These are phyloP conservation scores for Apogon talboti DNA, from an alignment of 2,797 vertebrate species.

Conservation along the genomic window DNA sequence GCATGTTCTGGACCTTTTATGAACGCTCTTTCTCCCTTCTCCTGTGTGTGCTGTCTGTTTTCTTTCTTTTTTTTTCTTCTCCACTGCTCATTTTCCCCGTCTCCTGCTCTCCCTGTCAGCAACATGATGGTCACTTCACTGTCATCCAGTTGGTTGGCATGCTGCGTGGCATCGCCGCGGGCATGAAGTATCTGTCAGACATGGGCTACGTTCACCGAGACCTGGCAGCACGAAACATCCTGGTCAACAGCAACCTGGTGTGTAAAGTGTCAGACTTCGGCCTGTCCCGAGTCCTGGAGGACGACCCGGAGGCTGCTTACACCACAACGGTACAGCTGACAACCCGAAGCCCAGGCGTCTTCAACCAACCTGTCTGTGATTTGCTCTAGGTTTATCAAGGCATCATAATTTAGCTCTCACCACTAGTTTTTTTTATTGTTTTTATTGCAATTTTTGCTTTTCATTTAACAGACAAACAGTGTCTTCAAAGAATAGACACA, in stretches of 20 bases:
- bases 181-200: slow-evolving; percentile 98
- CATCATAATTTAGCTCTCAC: background rate
- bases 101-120: slow-evolving; percentile 74
- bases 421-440: too few relatives aligned
- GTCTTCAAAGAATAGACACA: too few relatives aligned
- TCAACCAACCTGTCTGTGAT: slow-evolving; percentile 6
- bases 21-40: background rate
- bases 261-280: slow-evolving; percentile 98
- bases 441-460: too few relatives aligned
- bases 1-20: background rate
- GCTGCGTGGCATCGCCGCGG: slow-evolving; percentile 94
- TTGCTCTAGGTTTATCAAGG: slow-evolving; percentile 6
- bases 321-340: slow-evolving; percentile 91
- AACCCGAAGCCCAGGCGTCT: background rate
- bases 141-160: slow-evolving; percentile 97
- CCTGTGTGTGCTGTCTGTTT: background rate
- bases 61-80: background rate
- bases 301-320: slow-evolving; percentile 96
- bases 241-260: slow-evolving; percentile 97
- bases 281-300: slow-evolving; percentile 93
- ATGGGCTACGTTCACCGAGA: slow-evolving; percentile 97
- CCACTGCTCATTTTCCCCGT: slow-evolving; percentile 12
- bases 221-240: slow-evolving; percentile 94
- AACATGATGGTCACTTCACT: slow-evolving; percentile 97
- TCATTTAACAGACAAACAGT: too few relatives aligned